A percentile compares a stretch with the other conserved stretches of the same genome.
phyloP scores from a whole-genome alignment of 2,888 invertebrate species.

The Cryptus armator region DNA sequence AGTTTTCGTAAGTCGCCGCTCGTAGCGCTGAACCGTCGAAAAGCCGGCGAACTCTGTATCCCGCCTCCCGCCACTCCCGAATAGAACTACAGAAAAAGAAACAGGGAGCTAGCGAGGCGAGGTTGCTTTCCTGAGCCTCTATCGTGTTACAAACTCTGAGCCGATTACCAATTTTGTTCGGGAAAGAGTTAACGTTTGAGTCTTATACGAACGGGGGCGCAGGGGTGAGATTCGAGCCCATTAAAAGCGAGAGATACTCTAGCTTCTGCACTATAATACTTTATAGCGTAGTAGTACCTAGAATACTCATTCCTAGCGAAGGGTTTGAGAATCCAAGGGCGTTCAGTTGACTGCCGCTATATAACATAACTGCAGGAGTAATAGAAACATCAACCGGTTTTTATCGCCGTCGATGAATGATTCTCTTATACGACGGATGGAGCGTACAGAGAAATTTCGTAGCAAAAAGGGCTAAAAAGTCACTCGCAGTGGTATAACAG shows the following conservation, averaged over 20 bases:
- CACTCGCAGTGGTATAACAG: conserved; percentile 21
- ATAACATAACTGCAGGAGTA: conserved; percentile 24
- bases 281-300: conserved; percentile 10
- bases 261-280: neutral
- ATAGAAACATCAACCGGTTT: conserved; percentile 60
- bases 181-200: conserved; percentile 19
- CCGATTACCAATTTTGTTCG: conserved; percentile 51
- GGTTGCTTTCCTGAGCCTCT: neutral
- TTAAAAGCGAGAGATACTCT: conserved; percentile 41
- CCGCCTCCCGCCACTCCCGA: neutral
- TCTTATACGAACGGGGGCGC: neutral
- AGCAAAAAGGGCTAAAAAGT: conserved; percentile 43
- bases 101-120: no score
- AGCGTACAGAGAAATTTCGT: neutral
- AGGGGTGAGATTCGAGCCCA: conserved; percentile 23
- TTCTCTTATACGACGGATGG: conserved; percentile 18
- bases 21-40: conserved; percentile 20
- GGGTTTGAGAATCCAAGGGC: conserved; percentile 17
- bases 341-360: conserved; percentile 6
- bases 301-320: conserved; percentile 8
- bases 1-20: neutral
- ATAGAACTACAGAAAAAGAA: no score
- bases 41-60: neutral
- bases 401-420: conserved; percentile 57
- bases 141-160: conserved; percentile 36